phyloP scores from a whole-genome alignment of 2,888 invertebrate genomes.

The Ashinkailepas kermadecensis region DNA sequence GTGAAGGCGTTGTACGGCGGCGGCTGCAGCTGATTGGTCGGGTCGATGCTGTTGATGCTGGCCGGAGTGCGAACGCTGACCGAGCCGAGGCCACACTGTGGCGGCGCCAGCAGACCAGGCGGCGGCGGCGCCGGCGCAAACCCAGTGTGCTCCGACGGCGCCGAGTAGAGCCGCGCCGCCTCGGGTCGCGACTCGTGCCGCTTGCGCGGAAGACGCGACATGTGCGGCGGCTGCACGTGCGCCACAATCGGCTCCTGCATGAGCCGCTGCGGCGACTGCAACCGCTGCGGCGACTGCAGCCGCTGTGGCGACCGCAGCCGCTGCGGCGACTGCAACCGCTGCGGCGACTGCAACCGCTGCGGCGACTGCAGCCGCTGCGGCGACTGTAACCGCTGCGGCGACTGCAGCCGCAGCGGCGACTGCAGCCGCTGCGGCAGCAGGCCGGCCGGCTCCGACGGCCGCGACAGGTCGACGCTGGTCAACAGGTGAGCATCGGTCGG shows the following conservation, averaged over 20 bases:
- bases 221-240: not conserved
- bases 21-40: not conserved
- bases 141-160: not conserved
- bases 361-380: not conserved
- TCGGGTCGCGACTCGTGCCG: constrained; percentile 12
- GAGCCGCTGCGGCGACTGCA: not conserved
- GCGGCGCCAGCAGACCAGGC: not conserved
- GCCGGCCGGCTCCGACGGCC: not conserved
- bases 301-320: constrained; percentile 1
- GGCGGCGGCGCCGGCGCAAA: constrained; percentile 1
- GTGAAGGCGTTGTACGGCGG: not conserved
- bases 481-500: constrained; percentile 12
- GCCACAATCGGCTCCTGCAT: too few species aligned
- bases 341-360: not conserved
- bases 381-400: constrained; percentile 2
- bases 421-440: not conserved
- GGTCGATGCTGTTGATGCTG: constrained; percentile 20
- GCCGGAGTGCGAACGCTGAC: constrained; percentile 10
- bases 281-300: not conserved
- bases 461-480: not conserved
- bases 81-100: not conserved
- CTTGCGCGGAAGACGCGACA: not conserved
- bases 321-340: constrained; percentile 11
- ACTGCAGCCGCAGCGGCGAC: too few species aligned
- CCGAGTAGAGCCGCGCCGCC: not conserved